Evolutionary conservation across 2,797 vertebrate species (phyloP), one percentile per base, ranked within the genome.

Genomic region (Acanthopagrus latus): DNA sequence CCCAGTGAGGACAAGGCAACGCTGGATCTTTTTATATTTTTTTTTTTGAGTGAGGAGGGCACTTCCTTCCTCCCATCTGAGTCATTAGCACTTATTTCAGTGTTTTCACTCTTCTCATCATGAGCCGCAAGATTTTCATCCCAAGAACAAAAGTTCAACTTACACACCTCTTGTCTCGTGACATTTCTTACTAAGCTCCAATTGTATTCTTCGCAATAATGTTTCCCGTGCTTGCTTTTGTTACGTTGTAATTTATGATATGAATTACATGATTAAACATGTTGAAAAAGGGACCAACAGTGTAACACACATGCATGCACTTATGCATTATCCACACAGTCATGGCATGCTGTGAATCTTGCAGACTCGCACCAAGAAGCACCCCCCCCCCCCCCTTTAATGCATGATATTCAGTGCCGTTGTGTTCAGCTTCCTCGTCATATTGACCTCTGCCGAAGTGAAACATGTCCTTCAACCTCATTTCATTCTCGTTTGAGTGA

Each of bases 271-370:
- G 41, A 76, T 58, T 52, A 23, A 60, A 59, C 25, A 46, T 54
- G n/a, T 74, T 80, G n/a, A 86, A 87, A 90, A 87, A 27, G 86
- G 87, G 91, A 93, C 92, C 92, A 33, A 93, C 54, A 59, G 58
- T 57, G 11, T 71, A 44, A 62, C 58, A 63, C 48, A 60, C 41
- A 52, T 75, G 71, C 77, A 85, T 80, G 70, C 66, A 46, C 38
- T 80, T 78, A 41, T 74, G 66, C 74, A 71, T 20, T 44, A 33
- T 44, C 12, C 13, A 8, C 52, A 79, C 23, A 76, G 16, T 62
- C 43, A 69, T 63, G 50, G 75, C 52, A 86, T 83, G 63, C 50
- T 23, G 73, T 65, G n/a, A 76, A 64, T 74, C 81, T 80, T 83
- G 55, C 65, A 84, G 27, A 84, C 67, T 88, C 91, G 86, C 86